A percentile compares a stretch with the other conserved stretches of the same genome.
Evolutionary conservation across 2,113 vertebrate species (phyloP).

Genomic region (Chloebia gouldiae): DNA sequence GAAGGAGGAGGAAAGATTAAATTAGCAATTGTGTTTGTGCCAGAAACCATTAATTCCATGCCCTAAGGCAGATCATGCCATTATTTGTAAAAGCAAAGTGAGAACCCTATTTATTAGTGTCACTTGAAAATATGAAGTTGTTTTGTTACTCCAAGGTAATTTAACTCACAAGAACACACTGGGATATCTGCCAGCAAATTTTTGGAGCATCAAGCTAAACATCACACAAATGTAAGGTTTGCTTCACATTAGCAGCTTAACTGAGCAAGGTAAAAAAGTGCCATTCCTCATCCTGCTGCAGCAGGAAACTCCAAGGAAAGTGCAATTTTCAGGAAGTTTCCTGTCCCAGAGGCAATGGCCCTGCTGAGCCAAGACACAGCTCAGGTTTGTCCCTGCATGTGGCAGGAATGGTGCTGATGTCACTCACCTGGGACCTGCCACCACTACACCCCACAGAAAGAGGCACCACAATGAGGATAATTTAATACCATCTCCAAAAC

Average conservation of each 20-base stretch:
- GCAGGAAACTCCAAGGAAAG: background rate
- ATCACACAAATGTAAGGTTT: background rate
- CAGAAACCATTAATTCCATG: background rate
- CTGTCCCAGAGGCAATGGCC: background rate
- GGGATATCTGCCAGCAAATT: background rate
- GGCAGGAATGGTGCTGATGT: accelerated
- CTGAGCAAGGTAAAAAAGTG: background rate
- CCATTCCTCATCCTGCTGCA: background rate
- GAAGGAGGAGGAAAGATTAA: background rate
- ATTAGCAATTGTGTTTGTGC: background rate
- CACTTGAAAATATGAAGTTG: background rate
- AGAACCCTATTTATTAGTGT: background rate
- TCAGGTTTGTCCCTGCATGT: accelerated
- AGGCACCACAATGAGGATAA: background rate
- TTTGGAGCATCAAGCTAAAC: background rate
- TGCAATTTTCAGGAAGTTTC: background rate
- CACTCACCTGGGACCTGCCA: background rate
- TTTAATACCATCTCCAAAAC: background rate
- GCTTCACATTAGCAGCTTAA: background rate
- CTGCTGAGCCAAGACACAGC: background rate
- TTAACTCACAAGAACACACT: background rate
- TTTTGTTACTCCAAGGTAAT: background rate
- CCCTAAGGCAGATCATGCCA: background rate
- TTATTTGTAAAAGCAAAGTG: background rate
- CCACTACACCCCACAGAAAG: background rate